A percentile compares a stretch with the other conserved stretches of the same genome.
These are phyloP conservation scores for Myotis pilosus DNA, from an alignment of 2,797 vertebrate species.

Conservation along the genomic window DNA sequence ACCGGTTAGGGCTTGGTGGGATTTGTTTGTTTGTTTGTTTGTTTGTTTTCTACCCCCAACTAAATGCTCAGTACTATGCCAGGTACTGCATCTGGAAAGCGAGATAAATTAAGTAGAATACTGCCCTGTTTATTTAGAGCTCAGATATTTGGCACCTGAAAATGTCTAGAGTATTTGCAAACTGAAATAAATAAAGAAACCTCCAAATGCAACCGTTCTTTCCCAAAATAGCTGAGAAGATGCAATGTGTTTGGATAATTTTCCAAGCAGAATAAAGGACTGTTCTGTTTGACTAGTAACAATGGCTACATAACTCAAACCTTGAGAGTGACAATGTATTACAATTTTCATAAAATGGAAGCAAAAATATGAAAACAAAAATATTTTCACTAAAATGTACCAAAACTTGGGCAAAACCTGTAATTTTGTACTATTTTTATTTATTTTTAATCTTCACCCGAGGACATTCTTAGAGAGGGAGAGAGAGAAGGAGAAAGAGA, in stretches of 20 bases:
- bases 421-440: not conserved
- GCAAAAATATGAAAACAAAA: not conserved
- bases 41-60: not conserved
- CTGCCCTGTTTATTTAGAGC: conserved; percentile 13
- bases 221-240: conserved; percentile 26
- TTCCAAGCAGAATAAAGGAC: conserved; percentile 34
- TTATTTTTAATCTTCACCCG: not conserved
- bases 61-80: conserved; percentile 37
- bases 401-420: not conserved
- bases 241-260: conserved; percentile 27
- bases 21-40: too few relatives aligned
- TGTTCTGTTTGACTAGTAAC: conserved; percentile 23
- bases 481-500: not conserved
- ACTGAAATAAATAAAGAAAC: conserved; percentile 46
- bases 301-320: not conserved
- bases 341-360: conserved; percentile 36
- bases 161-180: conserved; percentile 45
- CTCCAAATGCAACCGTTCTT: conserved; percentile 34
- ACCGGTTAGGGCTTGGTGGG: too few relatives aligned
- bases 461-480: not conserved
- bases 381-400: not conserved
- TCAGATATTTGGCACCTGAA: conserved; percentile 11
- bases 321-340: not conserved
- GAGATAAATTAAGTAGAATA: conserved; percentile 33
- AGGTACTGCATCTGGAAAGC: conserved; percentile 22